Conservation (phyloP, 2,113 vertebrate species). For the Piliocolobus tephrosceles region DNA sequence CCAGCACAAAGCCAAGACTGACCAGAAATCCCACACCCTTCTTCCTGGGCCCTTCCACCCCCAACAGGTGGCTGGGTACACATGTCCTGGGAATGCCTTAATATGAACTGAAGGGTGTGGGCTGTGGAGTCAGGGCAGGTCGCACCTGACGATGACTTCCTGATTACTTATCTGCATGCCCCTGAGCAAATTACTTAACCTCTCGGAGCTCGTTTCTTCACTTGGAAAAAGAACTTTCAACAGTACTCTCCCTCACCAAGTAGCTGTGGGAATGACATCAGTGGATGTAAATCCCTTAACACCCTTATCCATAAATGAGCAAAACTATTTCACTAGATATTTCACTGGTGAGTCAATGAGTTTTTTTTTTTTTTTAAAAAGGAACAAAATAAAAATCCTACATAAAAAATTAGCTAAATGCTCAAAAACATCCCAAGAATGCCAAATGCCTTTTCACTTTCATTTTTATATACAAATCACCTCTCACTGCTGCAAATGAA, state of each 20-base stretch:
- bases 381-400: conserved; percentile 14
- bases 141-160: background rate
- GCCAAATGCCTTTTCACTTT: background rate
- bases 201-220: background rate
- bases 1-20: background rate
- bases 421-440: background rate
- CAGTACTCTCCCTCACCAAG: background rate
- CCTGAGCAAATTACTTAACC: background rate
- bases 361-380: background rate
- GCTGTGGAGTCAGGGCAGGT: background rate
- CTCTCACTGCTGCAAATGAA: background rate
- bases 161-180: background rate
- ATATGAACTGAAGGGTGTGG: background rate
- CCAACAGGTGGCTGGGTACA: background rate
- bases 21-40: background rate
- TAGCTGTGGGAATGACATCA: background rate
- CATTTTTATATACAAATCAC: background rate
- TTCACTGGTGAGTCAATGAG: conserved; percentile 12
- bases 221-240: background rate
- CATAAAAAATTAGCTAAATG: conserved; percentile 6
- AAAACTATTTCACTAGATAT: conserved; percentile 5
- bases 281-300: background rate
- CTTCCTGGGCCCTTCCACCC: background rate
- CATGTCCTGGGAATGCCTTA: background rate
- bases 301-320: background rate